Evolutionary conservation across 1,140 invertebrate genomes (phyloP).

Genomic region (Pseudomyrmex pallidus): DNA sequence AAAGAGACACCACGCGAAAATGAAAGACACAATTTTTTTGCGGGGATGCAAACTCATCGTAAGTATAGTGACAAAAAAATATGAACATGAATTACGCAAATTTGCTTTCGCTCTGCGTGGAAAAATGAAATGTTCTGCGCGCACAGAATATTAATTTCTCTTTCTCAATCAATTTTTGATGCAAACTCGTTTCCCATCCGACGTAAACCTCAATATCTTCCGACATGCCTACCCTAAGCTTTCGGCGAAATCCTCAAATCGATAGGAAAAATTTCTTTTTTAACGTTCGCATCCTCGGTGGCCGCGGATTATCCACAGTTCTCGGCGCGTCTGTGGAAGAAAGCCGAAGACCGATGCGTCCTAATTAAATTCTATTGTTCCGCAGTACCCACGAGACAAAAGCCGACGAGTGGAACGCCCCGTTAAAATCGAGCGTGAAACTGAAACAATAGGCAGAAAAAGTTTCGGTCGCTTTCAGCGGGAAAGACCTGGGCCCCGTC

Average conservation of each 20-base stretch:
- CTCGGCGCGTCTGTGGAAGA: conserved; percentile 29
- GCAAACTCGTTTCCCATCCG: neutral
- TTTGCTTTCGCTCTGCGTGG: neutral
- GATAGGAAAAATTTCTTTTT: conserved; percentile 4
- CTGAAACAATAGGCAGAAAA: conserved; percentile 76
- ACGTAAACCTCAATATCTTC: neutral
- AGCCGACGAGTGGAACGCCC: conserved; percentile 26
- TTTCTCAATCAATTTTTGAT: conserved; percentile 41
- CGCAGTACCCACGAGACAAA: conserved; percentile 63
- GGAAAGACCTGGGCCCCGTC: conserved; percentile 12
- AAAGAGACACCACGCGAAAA: neutral
- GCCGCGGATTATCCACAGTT: conserved; percentile 42
- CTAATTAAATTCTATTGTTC: conserved; percentile 74
- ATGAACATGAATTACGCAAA: neutral
- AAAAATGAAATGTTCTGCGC: conserved; percentile 35
- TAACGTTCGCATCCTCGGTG: conserved; percentile 1
- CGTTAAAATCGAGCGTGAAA: conserved; percentile 74
- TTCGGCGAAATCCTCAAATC: neutral
- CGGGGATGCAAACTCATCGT: no score
- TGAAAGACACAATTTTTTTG: neutral
- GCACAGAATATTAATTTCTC: neutral
- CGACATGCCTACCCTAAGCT: neutral
- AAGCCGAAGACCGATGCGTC: conserved; percentile 16
- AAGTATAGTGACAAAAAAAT: conserved; percentile 17
- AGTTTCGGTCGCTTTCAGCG: conserved; percentile 61